A percentile compares a stretch with the other conserved stretches of the same genome.
Evolutionary conservation across 2,888 invertebrate species (phyloP).

Genomic region (Acanthosepion esculentum): DNA sequence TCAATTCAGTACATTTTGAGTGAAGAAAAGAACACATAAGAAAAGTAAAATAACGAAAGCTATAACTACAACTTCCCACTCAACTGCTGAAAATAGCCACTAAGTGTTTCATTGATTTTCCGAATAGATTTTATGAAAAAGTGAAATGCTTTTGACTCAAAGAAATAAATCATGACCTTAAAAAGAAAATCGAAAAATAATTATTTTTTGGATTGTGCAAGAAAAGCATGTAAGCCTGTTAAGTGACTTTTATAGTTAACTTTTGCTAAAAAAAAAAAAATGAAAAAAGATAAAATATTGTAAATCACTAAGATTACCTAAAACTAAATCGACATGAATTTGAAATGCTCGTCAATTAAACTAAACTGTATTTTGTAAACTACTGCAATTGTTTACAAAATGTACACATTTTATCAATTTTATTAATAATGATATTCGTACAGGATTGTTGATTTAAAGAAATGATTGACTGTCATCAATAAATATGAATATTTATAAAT

Average conservation of each 20-base stretch:
- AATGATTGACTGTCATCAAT: no score
- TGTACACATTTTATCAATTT: no score
- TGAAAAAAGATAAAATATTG: background rate
- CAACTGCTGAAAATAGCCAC: constrained; percentile 15
- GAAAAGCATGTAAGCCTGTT: background rate
- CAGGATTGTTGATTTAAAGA: no score
- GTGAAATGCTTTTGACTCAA: background rate
- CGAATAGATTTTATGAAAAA: background rate
- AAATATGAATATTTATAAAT: no score
- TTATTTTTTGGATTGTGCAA: background rate
- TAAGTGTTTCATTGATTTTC: background rate
- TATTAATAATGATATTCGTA: no score
- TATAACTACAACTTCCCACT: background rate
- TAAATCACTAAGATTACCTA: background rate
- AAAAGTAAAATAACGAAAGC: background rate
- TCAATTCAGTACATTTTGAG: no score
- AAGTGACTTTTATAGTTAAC: background rate
- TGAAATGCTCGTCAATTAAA: background rate
- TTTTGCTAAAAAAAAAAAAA: background rate
- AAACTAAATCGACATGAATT: background rate
- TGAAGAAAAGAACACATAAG: no score
- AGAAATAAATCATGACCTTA: background rate
- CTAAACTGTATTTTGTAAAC: background rate
- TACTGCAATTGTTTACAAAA: no score
- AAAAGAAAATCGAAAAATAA: background rate